These are phyloP conservation scores for Hirtodrosophila trivittata DNA, from an alignment of 2,888 invertebrate genomes.

Conservation along the genomic window DNA sequence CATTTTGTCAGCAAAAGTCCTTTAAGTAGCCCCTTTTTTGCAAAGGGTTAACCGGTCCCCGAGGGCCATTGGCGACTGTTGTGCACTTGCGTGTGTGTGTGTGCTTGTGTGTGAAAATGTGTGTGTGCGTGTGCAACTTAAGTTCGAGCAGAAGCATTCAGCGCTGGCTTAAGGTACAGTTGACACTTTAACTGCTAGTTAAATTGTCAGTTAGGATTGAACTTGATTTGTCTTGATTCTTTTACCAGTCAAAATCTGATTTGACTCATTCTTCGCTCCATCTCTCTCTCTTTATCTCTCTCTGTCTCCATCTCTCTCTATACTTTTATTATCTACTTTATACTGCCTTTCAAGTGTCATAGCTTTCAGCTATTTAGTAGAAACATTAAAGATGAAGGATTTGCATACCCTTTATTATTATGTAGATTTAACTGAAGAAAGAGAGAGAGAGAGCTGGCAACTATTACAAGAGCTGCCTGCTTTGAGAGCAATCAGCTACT, in stretches of 20 bases:
- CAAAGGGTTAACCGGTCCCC: conserved; percentile 73
- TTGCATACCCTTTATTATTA: too few relatives aligned
- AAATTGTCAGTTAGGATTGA: conserved; percentile 53
- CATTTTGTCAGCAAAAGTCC: conserved; percentile 75
- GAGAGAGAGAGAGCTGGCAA: too few relatives aligned
- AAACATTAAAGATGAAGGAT: too few relatives aligned
- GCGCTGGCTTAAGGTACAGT: conserved; percentile 61
- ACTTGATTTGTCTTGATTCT: conserved; percentile 25
- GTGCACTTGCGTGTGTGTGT: conserved; percentile 13
- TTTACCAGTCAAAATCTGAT: conserved; percentile 12
- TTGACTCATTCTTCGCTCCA: too few relatives aligned
- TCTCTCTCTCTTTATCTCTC: not conserved
- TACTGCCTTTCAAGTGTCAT: too few relatives aligned
- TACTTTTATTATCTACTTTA: too few relatives aligned
- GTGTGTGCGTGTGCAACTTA: conserved; percentile 16
- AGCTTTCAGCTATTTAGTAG: too few relatives aligned
- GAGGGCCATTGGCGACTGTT: conserved; percentile 29
- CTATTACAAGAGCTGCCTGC: conserved; percentile 16
- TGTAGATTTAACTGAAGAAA: too few relatives aligned
- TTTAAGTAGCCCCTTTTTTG: conserved; percentile 70
- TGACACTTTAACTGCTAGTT: conserved; percentile 69
- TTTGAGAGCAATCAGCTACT: not conserved
- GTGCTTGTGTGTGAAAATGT: conserved; percentile 22
- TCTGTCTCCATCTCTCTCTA: not conserved
- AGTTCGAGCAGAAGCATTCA: conserved; percentile 12